Conservation (phyloP, 2,797 vertebrate species). For the Fringilla coelebs region DNA sequence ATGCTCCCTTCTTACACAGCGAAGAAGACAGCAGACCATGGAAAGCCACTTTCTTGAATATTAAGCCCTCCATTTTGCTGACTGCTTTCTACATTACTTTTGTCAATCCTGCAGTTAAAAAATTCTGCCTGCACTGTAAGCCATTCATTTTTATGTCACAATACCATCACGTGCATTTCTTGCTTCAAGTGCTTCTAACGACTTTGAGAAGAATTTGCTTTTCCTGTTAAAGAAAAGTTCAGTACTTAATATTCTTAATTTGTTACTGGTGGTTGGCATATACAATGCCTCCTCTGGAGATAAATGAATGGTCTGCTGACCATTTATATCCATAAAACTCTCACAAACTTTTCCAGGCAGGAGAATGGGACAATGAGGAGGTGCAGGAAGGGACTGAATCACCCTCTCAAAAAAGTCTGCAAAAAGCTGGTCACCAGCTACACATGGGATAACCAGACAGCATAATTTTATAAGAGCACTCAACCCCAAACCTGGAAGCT, state of each 20-base stretch:
- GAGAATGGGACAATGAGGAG: background rate
- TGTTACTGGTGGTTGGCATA: background rate
- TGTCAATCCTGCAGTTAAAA: background rate
- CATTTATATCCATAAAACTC: background rate
- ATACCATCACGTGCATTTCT: background rate
- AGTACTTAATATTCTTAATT: background rate
- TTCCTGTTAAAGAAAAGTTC: background rate
- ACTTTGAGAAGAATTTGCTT: background rate
- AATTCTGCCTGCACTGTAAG: background rate
- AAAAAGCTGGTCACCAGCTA: background rate
- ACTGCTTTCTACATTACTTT: background rate
- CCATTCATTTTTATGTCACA: rapidly evolving
- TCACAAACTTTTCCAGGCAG: background rate
- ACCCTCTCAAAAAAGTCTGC: background rate
- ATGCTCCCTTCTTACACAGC: background rate
- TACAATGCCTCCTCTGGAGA: background rate
- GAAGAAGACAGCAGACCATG: background rate
- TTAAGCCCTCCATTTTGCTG: background rate
- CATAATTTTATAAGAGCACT: background rate
- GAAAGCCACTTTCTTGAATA: background rate
- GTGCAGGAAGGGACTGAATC: background rate
- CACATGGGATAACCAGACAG: background rate
- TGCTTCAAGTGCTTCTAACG: background rate
- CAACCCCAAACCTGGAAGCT: background rate
- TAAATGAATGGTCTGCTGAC: background rate